These are phyloP conservation scores for Parnassius smintheus DNA, from an alignment of 2,888 invertebrate genomes.

Conservation along the genomic window DNA sequence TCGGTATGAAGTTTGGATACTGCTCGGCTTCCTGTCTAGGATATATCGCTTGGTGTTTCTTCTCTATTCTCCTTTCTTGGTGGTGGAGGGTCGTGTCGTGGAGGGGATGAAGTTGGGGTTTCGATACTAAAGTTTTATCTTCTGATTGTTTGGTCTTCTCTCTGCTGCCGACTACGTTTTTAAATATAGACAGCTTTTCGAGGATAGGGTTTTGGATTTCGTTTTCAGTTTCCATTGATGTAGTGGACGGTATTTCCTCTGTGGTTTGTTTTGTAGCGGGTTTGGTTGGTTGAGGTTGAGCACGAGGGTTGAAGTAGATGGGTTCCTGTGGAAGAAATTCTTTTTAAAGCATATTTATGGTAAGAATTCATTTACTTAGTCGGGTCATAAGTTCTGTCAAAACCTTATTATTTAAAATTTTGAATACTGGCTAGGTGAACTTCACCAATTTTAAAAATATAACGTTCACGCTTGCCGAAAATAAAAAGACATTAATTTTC, in stretches of 20 bases:
- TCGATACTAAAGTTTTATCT: conserved; percentile 44
- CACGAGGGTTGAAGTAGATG: conserved; percentile 46
- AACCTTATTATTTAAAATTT: no score
- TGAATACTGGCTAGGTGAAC: no score
- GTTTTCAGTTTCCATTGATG: conserved; percentile 44
- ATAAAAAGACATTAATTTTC: no score
- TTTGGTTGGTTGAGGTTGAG: conserved; percentile 25
- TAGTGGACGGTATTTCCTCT: conserved; percentile 28
- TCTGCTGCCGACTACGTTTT: conserved; percentile 54
- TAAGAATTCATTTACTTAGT: no score
- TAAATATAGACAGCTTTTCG: conserved; percentile 64
- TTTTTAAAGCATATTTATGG: background rate
- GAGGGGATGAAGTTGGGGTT: conserved; percentile 64
- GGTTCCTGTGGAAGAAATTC: conserved; percentile 47
- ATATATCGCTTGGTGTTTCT: conserved; percentile 61
- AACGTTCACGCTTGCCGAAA: no score
- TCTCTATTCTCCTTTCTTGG: conserved; percentile 61
- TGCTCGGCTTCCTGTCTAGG: conserved; percentile 30
- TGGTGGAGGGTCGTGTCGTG: conserved; percentile 58
- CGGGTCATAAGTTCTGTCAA: no score
- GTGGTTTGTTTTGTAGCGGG: conserved; percentile 29
- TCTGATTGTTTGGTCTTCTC: conserved; percentile 42
- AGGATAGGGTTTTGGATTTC: conserved; percentile 52
- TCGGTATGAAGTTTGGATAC: conserved; percentile 65
- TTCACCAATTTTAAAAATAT: no score